Evolutionary conservation across 1,140 invertebrate genomes (phyloP), one percentile per base, ranked within the genome.

Genomic region (Homarus americanus): DNA sequence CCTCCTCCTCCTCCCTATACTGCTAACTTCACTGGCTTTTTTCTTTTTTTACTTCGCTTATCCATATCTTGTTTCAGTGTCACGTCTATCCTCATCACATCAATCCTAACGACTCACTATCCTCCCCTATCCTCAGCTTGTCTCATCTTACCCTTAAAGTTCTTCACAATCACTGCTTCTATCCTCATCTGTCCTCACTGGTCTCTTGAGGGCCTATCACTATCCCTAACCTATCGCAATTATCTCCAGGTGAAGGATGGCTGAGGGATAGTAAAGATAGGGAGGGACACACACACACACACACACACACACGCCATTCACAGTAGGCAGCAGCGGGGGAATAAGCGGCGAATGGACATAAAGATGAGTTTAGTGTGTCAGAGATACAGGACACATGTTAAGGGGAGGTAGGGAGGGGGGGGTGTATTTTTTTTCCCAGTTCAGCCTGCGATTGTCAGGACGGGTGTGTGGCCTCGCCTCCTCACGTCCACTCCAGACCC

Each of bases 221-320:
- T n/a, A n/a, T n/a, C n/a, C n/a, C n/a, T n/a, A n/a, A n/a, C n/a
- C n/a, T n/a, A n/a, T n/a, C n/a, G n/a, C n/a, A n/a, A n/a, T n/a
- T n/a, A n/a, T n/a, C n/a, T n/a, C n/a, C n/a, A n/a, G n/a, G n/a
- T n/a, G n/a, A n/a, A n/a, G n/a, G n/a, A n/a, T n/a, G n/a, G n/a
- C n/a, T 44, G 78, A 80, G 78, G 44, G 78, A 80, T 36, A 80
- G 78, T n/a, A 80, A 24, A 80, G 78, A 80, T 36, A 80, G 78
- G 44, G 78, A 80, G 78, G 44, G 78, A 80, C 38, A 80, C 38
- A 80, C 38, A 80, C 10, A 80, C 38, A 80, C 38, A 44, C 3
- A 80, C 38, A 40, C 10, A 44, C 10, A 12, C 3, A 7, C 5
- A 49, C 44, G 15, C 44, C 44, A 49, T 49, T 15, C 44, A 49